Conservation (phyloP, 2,888 invertebrate genomes). For the Tenodera sinensis region DNA sequence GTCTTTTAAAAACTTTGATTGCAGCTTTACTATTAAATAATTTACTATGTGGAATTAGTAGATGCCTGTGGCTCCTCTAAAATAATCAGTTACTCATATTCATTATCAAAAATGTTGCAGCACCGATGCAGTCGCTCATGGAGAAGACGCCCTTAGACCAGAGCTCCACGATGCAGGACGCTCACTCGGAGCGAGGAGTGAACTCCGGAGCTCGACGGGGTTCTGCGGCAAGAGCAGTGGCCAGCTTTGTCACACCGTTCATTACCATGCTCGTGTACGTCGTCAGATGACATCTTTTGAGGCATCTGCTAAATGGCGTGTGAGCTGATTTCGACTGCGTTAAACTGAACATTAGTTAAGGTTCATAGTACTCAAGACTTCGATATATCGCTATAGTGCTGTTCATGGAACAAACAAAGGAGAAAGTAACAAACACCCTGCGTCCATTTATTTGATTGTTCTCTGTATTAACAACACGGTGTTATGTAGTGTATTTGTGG, state of each 20-base stretch:
- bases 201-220: constrained; percentile 21
- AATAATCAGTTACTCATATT: no score
- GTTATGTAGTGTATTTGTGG: not conserved
- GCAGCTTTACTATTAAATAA: no score
- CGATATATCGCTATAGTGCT: not conserved
- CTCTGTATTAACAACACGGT: not conserved
- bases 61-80: no score
- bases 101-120: not conserved
- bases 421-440: not conserved
- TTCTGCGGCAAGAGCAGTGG: not conserved
- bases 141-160: constrained; percentile 40
- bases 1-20: no score
- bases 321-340: not conserved
- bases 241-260: not conserved
- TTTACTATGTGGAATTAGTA: no score
- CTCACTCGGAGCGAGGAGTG: constrained; percentile 14
- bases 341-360: not conserved
- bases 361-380: not conserved
- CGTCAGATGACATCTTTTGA: constrained; percentile 15
- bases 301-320: not conserved
- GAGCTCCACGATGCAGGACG: constrained; percentile 42
- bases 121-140: constrained; percentile 22
- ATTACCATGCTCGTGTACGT: constrained; percentile 12
- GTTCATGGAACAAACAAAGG: not conserved
- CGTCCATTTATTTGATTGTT: not conserved